Base-by-base conservation (phyloP, 2,888 invertebrate species). In the Pemphredon lugubris region DNA sequence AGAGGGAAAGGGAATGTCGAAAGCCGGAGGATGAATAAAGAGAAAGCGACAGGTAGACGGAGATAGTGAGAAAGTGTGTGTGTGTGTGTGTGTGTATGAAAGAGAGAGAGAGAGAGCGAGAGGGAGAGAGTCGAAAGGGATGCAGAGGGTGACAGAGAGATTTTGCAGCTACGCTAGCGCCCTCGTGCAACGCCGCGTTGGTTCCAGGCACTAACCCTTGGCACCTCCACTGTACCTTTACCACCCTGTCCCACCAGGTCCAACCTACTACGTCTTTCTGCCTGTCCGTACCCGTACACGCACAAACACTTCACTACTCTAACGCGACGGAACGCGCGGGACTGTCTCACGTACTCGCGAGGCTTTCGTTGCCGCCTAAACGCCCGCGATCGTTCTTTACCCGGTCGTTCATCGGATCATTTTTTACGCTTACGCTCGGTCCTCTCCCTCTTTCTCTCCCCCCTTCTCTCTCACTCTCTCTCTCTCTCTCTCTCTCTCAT, bases 181-280 rank as follows among this genome's bases (percentile, higher is more conserved):
- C 80, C 44, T 71, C 71, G 74, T 69, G 75, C 73, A 79, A 81
- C 75, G 78, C 75, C 75, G 75, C 72, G 84, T 75, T 70, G 76
- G 75, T 77, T 72, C 54, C 58, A 40, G 47, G 64, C 51, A 57
- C 23, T 45, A 59, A 51, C 18, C 63, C 77, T n/a, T 64, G 72
- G 71, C 73, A 75, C 77, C 76, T 76, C 60, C 64, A 57, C 73
- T 73, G 66, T 82, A 65, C 75, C 78, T 82, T 79, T 66, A 44
- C 73, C 71, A 37, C 73, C 72, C 77, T 68, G 70, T 75, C 73
- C 72, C 63, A 58, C 39, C 53, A 47, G 58, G 40, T 75, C 60
- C 51, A 30, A 61, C 40, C 60, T 51, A 51, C 47, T 47, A 23
- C 50, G 58, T 61, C 53, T 66, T 63, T 60, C 73, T 16, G 34